These are phyloP conservation scores for Aythya fuligula DNA, from an alignment of 2,797 vertebrate species.

Conservation along the genomic window DNA sequence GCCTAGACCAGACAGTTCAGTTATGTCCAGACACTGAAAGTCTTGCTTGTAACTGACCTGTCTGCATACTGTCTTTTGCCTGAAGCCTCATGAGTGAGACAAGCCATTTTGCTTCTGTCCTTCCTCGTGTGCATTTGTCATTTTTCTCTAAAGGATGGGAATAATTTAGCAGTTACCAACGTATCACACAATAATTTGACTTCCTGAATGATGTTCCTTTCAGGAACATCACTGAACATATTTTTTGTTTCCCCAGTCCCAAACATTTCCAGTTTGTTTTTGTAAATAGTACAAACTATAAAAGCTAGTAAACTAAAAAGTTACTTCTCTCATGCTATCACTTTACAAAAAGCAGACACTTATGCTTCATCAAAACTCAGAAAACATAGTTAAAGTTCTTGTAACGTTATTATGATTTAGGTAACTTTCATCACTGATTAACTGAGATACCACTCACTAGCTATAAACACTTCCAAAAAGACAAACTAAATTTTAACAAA, in stretches of 20 bases:
- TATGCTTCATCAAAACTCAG: not conserved
- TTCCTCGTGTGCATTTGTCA: rapidly evolving
- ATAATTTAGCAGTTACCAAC: not conserved
- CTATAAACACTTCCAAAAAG: not conserved
- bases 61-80: not conserved
- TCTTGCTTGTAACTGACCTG: not conserved
- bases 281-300: not conserved
- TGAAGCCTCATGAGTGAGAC: not conserved
- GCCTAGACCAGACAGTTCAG: not conserved
- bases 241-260: not conserved
- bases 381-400: not conserved
- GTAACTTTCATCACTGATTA: not conserved
- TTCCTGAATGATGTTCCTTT: not conserved
- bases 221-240: not conserved
- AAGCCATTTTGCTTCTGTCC: not conserved
- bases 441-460: not conserved
- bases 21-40: not conserved
- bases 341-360: not conserved
- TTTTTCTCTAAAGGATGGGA: not conserved
- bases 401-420: not conserved
- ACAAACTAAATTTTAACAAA: not conserved
- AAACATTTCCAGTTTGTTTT: not conserved
- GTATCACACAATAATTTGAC: not conserved
- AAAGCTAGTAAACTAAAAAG: not conserved
- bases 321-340: not conserved